These are phyloP conservation scores for Lutraria lutraria DNA, from an alignment of 2,888 invertebrate species.

Conservation along the genomic window DNA sequence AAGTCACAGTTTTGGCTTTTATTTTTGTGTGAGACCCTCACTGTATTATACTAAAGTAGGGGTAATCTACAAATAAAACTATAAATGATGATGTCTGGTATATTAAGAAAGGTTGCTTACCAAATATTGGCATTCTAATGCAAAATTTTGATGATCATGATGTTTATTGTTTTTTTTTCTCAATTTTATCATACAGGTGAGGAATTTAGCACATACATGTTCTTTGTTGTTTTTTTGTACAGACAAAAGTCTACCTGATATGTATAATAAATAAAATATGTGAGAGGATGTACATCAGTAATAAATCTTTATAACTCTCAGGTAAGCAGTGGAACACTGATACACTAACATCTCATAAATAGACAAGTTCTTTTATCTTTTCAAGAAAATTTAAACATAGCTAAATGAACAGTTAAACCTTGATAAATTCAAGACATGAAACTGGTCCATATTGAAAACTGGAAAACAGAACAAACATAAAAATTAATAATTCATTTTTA, in stretches of 20 bases:
- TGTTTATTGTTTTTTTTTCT: too few species aligned
- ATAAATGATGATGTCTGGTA: too few species aligned
- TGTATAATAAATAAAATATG: not conserved
- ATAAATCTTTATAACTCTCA: conserved; percentile 9
- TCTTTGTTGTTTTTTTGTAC: not conserved
- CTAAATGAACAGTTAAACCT: not conserved
- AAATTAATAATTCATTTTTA: conserved; percentile 12
- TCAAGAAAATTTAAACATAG: not conserved
- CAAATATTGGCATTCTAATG: too few species aligned
- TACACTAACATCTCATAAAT: not conserved
- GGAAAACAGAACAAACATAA: not conserved
- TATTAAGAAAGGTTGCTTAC: too few species aligned
- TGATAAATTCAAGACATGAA: not conserved
- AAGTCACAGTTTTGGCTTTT: too few species aligned
- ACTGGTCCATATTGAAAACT: not conserved
- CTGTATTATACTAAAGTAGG: too few species aligned
- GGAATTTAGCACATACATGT: too few species aligned
- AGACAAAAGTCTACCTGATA: not conserved
- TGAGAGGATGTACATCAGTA: not conserved
- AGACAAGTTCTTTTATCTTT: not conserved
- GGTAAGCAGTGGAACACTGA: not conserved
- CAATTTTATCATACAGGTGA: too few species aligned
- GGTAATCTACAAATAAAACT: too few species aligned
- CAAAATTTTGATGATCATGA: too few species aligned
- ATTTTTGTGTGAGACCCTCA: too few species aligned